Percentiles rank a stretch among this genome's conserved stretches.
These are phyloP conservation scores for Pycnomerus fuliginosus DNA, from an alignment of 2,888 invertebrate species.

Conservation along the genomic window DNA sequence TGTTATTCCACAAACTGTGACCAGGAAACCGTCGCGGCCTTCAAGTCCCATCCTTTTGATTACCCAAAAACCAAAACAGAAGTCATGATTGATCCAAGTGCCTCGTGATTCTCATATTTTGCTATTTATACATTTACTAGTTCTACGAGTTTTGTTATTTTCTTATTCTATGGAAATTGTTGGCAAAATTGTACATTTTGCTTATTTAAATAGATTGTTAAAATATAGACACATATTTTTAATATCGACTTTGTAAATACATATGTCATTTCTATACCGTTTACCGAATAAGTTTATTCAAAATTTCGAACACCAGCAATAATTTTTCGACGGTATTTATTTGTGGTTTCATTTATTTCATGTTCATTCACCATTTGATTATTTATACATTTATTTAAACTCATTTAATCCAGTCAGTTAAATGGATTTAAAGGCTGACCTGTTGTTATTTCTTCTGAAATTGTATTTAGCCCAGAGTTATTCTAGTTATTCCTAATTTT, in stretches of 20 bases:
- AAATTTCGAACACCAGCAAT: no score
- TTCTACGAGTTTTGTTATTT: conserved; percentile 21
- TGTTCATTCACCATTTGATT: no score
- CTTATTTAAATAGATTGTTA: conserved; percentile 17
- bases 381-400: no score
- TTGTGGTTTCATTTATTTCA: no score
- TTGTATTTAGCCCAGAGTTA: conserved; percentile 28
- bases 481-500: no score
- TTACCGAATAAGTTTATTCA: no score
- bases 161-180: conserved; percentile 23
- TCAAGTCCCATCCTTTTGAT: conserved; percentile 46
- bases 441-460: conserved; percentile 24
- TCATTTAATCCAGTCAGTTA: no score
- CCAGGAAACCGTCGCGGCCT: conserved; percentile 43
- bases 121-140: conserved; percentile 11
- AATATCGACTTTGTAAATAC: conserved; percentile 15
- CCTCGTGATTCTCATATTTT: conserved; percentile 29
- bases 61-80: conserved; percentile 37
- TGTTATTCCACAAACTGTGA: conserved; percentile 70
- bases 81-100: conserved; percentile 48
- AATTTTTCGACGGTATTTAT: no score
- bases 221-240: conserved; percentile 23
- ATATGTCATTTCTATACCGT: no score
- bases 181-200: conserved; percentile 29
- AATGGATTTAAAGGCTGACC: conserved; percentile 24